Base-by-base conservation (phyloP, 2,113 vertebrate genomes). In the Hydrochoerus hydrochaeris region DNA sequence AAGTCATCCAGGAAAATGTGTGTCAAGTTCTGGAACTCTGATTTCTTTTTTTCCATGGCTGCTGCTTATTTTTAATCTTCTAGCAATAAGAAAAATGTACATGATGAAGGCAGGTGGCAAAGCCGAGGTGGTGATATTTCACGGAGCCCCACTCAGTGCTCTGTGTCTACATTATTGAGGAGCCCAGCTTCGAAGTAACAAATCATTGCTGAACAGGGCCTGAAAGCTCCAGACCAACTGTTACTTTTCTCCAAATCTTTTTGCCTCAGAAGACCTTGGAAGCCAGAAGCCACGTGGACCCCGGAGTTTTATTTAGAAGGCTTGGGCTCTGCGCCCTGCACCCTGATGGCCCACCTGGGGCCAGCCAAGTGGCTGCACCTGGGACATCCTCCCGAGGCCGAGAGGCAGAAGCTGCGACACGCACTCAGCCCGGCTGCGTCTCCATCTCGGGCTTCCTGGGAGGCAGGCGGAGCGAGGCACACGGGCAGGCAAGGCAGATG, bases 201-300 rank as follows among this genome's bases (percentile, higher is more conserved):
- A 94, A 97, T 97, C 77, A 41, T 96, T 95, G 92, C 94, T 13
- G 91, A 97, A 92, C 35, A 58, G 65, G 94, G 85, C 35, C 95
- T 90, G 95, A 97, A 95, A 97, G 96, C 95, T 97, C 97, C 77
- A 97, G 97, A 67, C 88, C 97, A 94, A 97, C 93, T 95, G 97
- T 97, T 91, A 87, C 85, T 95, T 97, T 77, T 14, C 96, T 97
- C 54, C 95, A 5, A 13, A 93, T 97, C 96, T 62, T 22, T 89
- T 95, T 89, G 93, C 94, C 94, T 94, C 93, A 95, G 95, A 86
- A 94, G 94, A 98, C 49, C 85, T 49, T n/a, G 78, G 96, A 95
- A 91, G 8, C 82, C 85, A 93, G 90, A 38, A 62, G 84, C 1
- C 0, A 11, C 1, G 0, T 7, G 82, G 77, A 12, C 41, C 81